Base-by-base conservation (phyloP, 37 sponge, comb jelly and placozoan species). In the Halichondria panicea region DNA sequence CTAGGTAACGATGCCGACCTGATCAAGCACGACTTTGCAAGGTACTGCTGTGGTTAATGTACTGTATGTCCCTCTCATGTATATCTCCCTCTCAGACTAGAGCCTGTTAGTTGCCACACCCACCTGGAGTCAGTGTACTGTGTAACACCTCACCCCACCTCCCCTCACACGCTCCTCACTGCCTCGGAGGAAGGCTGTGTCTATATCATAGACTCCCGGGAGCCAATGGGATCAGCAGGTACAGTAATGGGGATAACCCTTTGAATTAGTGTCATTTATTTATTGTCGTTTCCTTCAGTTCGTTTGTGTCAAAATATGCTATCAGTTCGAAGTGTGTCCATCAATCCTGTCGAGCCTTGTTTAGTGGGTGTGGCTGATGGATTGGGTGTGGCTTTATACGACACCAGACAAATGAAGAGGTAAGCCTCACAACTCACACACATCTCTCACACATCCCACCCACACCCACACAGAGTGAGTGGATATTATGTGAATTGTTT, bases 111-210 rank as follows among this genome's bases (percentile, higher is more conserved):
- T 21, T 12, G 57, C 58, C 55, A 70, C 45, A 35, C 33, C 13
- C 83, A 88, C 73, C 39, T 35, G 1, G 62, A 68, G 1, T 42
- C 88, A 9, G 72, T 88, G 3, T 88, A 88, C 68, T 56, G 78
- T 32, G 72, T 88, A 11, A 53, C 75, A 31, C 40, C 76, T 40
- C 70, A 82, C 50, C 88, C 88, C 5, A 44, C 28, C 70, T 76
- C 69, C 38, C 72, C 71, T 13, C 33, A 69, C 30, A 68, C 63
- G 2, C n/a, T 88, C 41, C 52, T 77, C 18, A 63, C 84, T 4
- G 83, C 88, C 43, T 68, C 77, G 56, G 83, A 88, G 21, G 88
- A 88, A 71, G 88, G 88, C 45, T 28, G 43, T 35, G 70, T 88
- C 68, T 70, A 65, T 45, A 56, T 77, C 8, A 62, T 74, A 27